These are phyloP conservation scores for Omphaloscelis lunosa DNA, from an alignment of 2,888 invertebrate species.

Conservation along the genomic window DNA sequence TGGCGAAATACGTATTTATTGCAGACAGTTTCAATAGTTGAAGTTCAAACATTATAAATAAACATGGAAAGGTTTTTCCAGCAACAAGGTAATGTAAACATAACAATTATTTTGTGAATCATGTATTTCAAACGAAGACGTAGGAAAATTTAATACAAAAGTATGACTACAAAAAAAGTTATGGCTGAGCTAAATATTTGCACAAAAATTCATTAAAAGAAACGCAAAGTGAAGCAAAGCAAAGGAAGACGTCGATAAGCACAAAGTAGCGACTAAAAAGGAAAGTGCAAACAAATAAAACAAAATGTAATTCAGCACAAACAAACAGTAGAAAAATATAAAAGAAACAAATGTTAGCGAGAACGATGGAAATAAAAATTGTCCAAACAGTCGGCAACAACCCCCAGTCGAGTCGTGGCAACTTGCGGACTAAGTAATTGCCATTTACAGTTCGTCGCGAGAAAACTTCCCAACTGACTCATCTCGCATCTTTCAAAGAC, in stretches of 20 bases:
- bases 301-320: conserved; percentile 50
- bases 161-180: neutral
- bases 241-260: conserved; percentile 26
- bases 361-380: conserved; percentile 72
- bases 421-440: conserved; percentile 84
- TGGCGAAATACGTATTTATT: conserved; percentile 48
- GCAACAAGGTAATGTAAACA: conserved; percentile 3
- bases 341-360: conserved; percentile 55
- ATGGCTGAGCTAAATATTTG: neutral
- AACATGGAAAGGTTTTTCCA: conserved; percentile 22
- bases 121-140: conserved; percentile 1
- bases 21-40: conserved; percentile 33
- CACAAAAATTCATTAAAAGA: conserved; percentile 14
- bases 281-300: conserved; percentile 51
- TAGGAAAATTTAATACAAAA: neutral
- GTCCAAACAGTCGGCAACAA: conserved; percentile 68
- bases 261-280: conserved; percentile 37
- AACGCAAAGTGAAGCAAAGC: conserved; percentile 15
- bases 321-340: conserved; percentile 51
- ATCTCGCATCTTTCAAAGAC: conserved; percentile 68
- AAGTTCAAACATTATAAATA: conserved; percentile 23
- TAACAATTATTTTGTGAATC: neutral
- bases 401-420: conserved; percentile 76
- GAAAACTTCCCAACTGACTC: conserved; percentile 80
- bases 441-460: conserved; percentile 82